These are phyloP conservation scores for Parus major DNA, from an alignment of 2,113 vertebrate genomes.

Conservation along the genomic window DNA sequence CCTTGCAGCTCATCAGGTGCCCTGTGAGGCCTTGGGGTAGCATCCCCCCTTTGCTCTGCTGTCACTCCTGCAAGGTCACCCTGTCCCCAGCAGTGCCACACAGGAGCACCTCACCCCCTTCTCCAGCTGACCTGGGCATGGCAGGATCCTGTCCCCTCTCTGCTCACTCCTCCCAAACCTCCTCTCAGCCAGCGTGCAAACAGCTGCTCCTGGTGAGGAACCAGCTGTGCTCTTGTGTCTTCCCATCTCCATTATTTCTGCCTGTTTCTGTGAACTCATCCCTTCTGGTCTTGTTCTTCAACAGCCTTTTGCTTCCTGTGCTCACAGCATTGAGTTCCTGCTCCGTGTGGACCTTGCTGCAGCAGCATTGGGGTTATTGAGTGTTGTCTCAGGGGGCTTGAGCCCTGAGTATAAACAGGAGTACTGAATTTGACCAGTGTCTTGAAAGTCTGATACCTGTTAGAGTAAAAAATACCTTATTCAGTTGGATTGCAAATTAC, in stretches of 20 bases:
- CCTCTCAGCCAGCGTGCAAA: fast-evolving
- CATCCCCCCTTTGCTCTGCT: not conserved
- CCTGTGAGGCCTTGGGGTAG: fast-evolving
- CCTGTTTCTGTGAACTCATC: not conserved
- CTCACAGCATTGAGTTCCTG: not conserved
- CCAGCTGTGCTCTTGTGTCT: not conserved
- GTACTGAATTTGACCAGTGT: not conserved
- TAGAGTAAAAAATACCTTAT: not conserved
- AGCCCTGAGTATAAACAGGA: not conserved
- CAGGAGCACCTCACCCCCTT: not conserved
- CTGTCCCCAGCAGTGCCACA: not conserved
- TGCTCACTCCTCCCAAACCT: not conserved
- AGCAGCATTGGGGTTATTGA: not conserved
- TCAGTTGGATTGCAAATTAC: not conserved
- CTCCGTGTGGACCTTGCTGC: not conserved
- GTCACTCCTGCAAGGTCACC: not conserved
- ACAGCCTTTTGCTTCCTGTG: not conserved
- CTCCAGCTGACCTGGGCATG: fast-evolving
- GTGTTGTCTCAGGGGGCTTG: not conserved
- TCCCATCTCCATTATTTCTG: not conserved
- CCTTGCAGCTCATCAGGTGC: not conserved
- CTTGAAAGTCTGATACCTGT: not conserved
- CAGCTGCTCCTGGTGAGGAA: not conserved
- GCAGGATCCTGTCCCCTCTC: fast-evolving
- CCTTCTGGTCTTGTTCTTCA: not conserved